These are phyloP conservation scores for Drosophila setosimentum DNA, from an alignment of 2,888 invertebrate species.

Conservation along the genomic window DNA sequence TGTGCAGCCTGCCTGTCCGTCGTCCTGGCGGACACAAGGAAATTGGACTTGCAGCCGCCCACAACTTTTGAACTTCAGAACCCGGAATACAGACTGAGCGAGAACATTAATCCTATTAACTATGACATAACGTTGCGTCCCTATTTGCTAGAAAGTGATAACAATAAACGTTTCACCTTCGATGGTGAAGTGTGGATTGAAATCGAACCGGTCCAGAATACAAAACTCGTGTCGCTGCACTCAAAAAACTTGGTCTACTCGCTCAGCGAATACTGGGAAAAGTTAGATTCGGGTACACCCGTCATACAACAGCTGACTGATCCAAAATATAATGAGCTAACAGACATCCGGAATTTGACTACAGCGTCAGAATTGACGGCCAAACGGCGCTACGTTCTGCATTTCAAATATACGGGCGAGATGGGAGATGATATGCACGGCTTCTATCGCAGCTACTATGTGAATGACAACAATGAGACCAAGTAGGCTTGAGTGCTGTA, in stretches of 20 bases:
- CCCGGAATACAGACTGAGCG: conserved; percentile 74
- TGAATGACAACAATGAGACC: conserved; percentile 81
- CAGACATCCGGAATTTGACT: conserved; percentile 81
- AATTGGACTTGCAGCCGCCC: conserved; percentile 31
- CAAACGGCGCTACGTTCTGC: conserved; percentile 84
- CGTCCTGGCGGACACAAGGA: conserved; percentile 48
- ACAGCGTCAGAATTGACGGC: conserved; percentile 77
- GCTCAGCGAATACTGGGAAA: conserved; percentile 60
- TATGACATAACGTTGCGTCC: conserved; percentile 87
- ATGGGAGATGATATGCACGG: conserved; percentile 87
- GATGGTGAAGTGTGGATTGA: conserved; percentile 85
- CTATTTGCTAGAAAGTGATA: conserved; percentile 84
- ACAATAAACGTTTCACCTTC: conserved; percentile 79
- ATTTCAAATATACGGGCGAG: conserved; percentile 85
- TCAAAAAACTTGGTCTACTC: conserved; percentile 85
- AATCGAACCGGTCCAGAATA: conserved; percentile 84
- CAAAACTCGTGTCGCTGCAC: conserved; percentile 86
- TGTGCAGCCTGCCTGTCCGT: conserved; percentile 61
- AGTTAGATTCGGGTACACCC: conserved; percentile 23
- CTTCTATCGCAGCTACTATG: conserved; percentile 86
- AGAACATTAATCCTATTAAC: conserved; percentile 85
- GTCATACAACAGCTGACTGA: neutral
- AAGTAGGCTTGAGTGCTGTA: conserved; percentile 64
- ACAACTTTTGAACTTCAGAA: conserved; percentile 38
- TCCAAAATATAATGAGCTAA: conserved; percentile 36